Percentiles rank a stretch among this genome's conserved stretches.
These are phyloP conservation scores for Pao palembangensis DNA, from an alignment of 2,113 vertebrate genomes.

Conservation along the genomic window DNA sequence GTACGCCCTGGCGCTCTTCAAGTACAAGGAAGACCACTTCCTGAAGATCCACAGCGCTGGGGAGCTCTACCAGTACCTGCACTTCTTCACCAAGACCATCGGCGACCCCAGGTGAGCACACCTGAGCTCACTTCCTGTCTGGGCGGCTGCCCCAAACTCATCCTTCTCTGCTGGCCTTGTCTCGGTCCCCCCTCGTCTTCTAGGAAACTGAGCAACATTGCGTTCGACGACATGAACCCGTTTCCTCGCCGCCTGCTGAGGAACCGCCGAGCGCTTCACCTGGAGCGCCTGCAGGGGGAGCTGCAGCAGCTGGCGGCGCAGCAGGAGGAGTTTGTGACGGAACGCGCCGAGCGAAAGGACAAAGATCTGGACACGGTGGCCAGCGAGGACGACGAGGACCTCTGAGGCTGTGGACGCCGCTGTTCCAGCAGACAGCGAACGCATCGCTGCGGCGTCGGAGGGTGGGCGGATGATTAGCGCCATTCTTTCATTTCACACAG, in stretches of 20 bases:
- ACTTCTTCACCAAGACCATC: conserved; percentile 89
- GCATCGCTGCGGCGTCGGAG: too few species aligned
- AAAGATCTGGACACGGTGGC: conserved; percentile 55
- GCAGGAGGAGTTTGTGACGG: conserved; percentile 78
- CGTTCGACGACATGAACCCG: conserved; percentile 91
- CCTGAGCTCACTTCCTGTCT: too few species aligned
- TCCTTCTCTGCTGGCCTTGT: too few species aligned
- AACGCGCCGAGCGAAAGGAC: conserved; percentile 58
- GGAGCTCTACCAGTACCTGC: conserved; percentile 92
- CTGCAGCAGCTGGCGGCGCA: conserved; percentile 80
- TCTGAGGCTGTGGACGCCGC: background rate
- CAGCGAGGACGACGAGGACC: conserved; percentile 88
- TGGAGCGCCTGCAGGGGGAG: conserved; percentile 82
- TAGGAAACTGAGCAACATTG: conserved; percentile 86
- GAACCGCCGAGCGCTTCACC: conserved; percentile 77
- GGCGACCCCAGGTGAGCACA: conserved; percentile 78
- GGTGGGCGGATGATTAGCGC: too few species aligned
- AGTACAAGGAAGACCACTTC: conserved; percentile 90
- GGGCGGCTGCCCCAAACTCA: too few species aligned
- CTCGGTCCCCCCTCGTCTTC: background rate
- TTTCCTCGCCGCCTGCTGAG: conserved; percentile 83
- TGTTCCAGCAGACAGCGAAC: too few species aligned
- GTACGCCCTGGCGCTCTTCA: conserved; percentile 91
- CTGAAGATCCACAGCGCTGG: conserved; percentile 81
- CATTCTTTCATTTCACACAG: too few species aligned